These are phyloP conservation scores for Temnothorax ravouxi DNA, from an alignment of 2,888 invertebrate species.

Conservation along the genomic window DNA sequence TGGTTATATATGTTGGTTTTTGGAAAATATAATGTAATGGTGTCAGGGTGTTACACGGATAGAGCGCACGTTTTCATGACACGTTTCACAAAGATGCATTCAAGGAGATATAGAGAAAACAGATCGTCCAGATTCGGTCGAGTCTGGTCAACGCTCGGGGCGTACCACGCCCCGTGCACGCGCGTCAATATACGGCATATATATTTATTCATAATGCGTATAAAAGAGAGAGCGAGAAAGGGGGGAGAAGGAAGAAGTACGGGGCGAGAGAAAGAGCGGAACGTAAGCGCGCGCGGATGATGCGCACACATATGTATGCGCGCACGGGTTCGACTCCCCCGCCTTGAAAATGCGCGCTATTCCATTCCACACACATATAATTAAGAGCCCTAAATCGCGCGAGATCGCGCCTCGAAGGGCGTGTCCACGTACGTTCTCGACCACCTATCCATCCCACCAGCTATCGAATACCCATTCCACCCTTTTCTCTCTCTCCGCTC, in stretches of 20 bases:
- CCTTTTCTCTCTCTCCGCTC: slow-evolving; percentile 58
- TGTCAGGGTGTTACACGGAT: neutral
- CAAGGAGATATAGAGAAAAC: slow-evolving; percentile 64
- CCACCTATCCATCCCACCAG: slow-evolving; percentile 77
- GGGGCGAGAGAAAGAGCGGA: slow-evolving; percentile 44
- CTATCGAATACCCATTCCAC: slow-evolving; percentile 74
- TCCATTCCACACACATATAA: slow-evolving; percentile 82
- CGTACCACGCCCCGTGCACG: slow-evolving; percentile 80
- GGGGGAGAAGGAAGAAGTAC: slow-evolving; percentile 50
- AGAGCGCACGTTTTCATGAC: slow-evolving; percentile 9
- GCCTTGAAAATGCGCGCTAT: slow-evolving; percentile 76
- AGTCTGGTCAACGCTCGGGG: slow-evolving; percentile 77
- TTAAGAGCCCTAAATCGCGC: slow-evolving; percentile 85
- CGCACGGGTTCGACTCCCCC: slow-evolving; percentile 75
- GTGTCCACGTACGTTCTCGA: slow-evolving; percentile 74
- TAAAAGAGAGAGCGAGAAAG: slow-evolving; percentile 52
- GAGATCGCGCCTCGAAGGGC: slow-evolving; percentile 82
- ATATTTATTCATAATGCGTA: slow-evolving; percentile 83
- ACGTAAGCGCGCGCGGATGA: slow-evolving; percentile 38
- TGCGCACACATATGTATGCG: neutral
- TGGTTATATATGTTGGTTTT: neutral
- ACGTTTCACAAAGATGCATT: slow-evolving; percentile 46
- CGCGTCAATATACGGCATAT: slow-evolving; percentile 79
- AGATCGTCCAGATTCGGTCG: slow-evolving; percentile 76
- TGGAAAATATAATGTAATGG: neutral